These are phyloP conservation scores for Eidolon helvum DNA, from an alignment of 2,113 vertebrate genomes.

Conservation along the genomic window DNA sequence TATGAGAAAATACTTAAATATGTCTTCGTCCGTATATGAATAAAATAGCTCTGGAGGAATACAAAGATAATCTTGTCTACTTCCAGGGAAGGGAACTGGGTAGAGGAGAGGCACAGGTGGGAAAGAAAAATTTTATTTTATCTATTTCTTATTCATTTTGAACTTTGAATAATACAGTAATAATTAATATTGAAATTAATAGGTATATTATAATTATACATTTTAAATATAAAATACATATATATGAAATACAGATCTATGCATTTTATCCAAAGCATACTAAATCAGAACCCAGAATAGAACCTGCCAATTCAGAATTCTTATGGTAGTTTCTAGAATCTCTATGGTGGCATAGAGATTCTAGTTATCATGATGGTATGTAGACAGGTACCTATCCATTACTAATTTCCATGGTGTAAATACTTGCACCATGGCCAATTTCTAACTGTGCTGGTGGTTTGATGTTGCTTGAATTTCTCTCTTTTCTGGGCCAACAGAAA, in stretches of 20 bases:
- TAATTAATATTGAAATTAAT: background rate
- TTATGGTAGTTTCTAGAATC: background rate
- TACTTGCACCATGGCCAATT: background rate
- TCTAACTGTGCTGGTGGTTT: background rate
- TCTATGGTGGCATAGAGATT: too few relatives aligned
- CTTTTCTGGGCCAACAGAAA: background rate
- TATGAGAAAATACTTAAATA: background rate
- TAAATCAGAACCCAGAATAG: background rate
- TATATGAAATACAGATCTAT: background rate
- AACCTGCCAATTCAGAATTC: background rate
- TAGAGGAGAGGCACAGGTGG: background rate
- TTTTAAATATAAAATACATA: background rate
- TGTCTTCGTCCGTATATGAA: background rate
- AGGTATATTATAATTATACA: background rate
- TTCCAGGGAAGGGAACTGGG: background rate
- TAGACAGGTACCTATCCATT: background rate
- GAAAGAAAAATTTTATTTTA: background rate
- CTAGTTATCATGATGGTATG: background rate
- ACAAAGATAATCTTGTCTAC: background rate
- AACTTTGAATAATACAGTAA: background rate
- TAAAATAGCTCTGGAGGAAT: background rate
- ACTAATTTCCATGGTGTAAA: background rate
- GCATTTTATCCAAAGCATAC: background rate
- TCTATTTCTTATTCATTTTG: background rate
- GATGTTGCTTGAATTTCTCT: background rate